phyloP scores from a whole-genome alignment of 1,140 invertebrate genomes.

The Diorhabda elongata region DNA sequence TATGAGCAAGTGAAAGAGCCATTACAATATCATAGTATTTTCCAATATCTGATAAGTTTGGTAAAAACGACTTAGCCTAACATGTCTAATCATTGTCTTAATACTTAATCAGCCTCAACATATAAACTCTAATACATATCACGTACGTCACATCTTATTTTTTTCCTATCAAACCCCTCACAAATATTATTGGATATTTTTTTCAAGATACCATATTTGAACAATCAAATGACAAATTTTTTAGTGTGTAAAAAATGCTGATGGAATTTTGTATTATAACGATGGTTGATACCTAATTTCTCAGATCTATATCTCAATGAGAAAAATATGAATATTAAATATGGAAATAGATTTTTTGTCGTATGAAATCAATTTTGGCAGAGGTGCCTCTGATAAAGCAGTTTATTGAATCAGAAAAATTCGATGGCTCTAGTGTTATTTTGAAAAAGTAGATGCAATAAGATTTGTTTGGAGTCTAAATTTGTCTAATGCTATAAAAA shows the following conservation, averaged over 20 bases:
- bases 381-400: no score
- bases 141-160: constrained; percentile 20
- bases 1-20: constrained; percentile 29
- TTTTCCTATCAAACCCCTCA: background rate
- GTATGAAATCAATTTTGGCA: no score
- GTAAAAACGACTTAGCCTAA: constrained; percentile 26
- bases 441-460: background rate
- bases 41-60: constrained; percentile 21
- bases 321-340: no score
- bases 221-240: no score
- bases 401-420: no score
- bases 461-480: background rate
- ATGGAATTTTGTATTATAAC: no score
- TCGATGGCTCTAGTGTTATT: no score
- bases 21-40: constrained; percentile 21
- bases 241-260: no score
- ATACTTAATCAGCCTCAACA: constrained; percentile 33
- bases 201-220: no score
- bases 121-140: constrained; percentile 27
- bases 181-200: background rate
- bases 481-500: constrained; percentile 7
- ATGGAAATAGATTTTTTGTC: no score
- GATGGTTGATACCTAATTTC: no score
- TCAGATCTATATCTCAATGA: no score
- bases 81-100: constrained; percentile 21